These are phyloP conservation scores for Leptinotarsa juncta DNA, from an alignment of 2,888 invertebrate species.

Conservation along the genomic window DNA sequence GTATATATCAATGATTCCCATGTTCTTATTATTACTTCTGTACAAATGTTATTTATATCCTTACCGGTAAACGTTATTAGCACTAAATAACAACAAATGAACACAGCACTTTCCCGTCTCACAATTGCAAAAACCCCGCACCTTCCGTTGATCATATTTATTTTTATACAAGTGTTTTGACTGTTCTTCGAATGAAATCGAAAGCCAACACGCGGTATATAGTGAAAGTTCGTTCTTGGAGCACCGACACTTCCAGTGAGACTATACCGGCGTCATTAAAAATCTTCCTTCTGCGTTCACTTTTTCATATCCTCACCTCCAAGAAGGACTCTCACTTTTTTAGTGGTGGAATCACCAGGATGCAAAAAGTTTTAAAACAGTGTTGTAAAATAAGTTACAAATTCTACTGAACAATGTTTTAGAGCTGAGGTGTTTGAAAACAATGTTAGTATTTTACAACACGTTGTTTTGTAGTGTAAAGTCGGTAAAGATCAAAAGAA, in stretches of 20 bases:
- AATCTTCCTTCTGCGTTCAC: conserved; percentile 2
- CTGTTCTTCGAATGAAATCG: conserved; percentile 7
- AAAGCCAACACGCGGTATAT: neutral
- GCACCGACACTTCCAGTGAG: conserved; percentile 1
- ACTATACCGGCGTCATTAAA: conserved; percentile 8
- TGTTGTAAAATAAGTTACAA: too few species aligned
- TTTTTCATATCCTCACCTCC: conserved; percentile 14
- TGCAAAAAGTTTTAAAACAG: too few species aligned
- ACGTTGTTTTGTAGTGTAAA: too few species aligned
- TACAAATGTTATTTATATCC: conserved; percentile 29
- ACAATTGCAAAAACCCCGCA: conserved; percentile 40
- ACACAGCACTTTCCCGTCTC: conserved; percentile 47
- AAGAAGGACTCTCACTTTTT: conserved; percentile 14
- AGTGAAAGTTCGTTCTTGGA: conserved; percentile 20
- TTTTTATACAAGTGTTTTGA: conserved; percentile 5
- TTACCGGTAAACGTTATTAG: conserved; percentile 51
- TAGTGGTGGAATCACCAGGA: neutral
- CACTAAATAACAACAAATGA: conserved; percentile 51
- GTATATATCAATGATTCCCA: neutral
- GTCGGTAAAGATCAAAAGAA: too few species aligned
- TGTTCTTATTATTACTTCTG: too few species aligned
- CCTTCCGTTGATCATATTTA: conserved; percentile 28
- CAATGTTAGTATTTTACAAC: too few species aligned
- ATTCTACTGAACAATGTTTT: too few species aligned
- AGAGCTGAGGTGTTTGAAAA: too few species aligned